Evolutionary conservation across 2,888 invertebrate species (phyloP).

Genomic region (Physocephala rufipes): DNA sequence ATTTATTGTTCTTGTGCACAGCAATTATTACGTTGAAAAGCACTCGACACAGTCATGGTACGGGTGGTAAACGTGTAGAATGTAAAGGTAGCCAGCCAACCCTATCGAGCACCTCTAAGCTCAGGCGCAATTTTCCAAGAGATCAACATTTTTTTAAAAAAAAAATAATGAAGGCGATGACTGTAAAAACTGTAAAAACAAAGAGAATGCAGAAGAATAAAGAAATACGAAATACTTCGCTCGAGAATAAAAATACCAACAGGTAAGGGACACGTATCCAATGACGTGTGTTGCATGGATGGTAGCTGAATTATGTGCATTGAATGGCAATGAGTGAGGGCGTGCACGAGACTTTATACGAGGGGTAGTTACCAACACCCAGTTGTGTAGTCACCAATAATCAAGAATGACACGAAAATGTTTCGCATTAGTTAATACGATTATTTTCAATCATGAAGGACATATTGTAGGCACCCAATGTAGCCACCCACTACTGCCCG

Average conservation of each 20-base stretch:
- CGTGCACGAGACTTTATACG: neutral
- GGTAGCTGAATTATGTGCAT: conserved; percentile 41
- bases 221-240: neutral
- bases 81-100: neutral
- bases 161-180: no score
- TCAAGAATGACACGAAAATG: conserved; percentile 45
- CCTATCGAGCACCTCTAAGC: neutral
- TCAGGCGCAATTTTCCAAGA: no score
- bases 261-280: neutral
- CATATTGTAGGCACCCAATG: no score
- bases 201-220: neutral
- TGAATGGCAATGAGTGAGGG: conserved; percentile 38
- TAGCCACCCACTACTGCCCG: no score
- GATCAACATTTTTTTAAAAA: no score
- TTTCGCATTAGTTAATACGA: conserved; percentile 57
- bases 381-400: no score
- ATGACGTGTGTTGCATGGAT: neutral
- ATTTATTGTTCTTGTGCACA: neutral
- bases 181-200: neutral
- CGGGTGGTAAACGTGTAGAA: neutral
- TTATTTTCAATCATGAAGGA: conserved; percentile 44
- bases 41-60: neutral
- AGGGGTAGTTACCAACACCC: conserved; percentile 11
- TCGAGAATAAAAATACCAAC: conserved; percentile 14
- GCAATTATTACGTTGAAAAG: neutral